phyloP scores from a whole-genome alignment of 2,113 vertebrate genomes.

The Podarcis raffonei region DNA sequence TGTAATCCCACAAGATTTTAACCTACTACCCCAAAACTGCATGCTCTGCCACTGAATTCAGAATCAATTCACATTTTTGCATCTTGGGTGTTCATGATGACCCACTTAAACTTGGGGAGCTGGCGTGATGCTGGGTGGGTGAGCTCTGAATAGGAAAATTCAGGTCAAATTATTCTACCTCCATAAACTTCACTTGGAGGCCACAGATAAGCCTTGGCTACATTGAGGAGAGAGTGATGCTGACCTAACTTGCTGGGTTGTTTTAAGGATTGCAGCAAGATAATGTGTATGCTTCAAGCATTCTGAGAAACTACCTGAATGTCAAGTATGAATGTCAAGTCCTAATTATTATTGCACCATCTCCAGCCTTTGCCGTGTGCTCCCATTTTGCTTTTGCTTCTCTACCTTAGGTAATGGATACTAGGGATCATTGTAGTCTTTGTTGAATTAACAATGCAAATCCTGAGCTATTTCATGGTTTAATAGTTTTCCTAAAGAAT shows the following conservation, averaged over 20 bases:
- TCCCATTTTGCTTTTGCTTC: not conserved
- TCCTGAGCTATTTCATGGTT: not conserved
- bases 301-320: not conserved
- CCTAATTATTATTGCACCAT: not conserved
- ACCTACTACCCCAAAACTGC: no score
- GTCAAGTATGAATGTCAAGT: not conserved
- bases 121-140: not conserved
- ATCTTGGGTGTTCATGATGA: not conserved
- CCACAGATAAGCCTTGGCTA: not conserved
- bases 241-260: not conserved
- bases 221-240: not conserved
- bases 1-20: not conserved
- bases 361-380: not conserved
- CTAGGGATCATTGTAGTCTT: not conserved
- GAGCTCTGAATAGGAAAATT: not conserved
- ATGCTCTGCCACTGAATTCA: not conserved
- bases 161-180: not conserved
- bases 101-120: not conserved
- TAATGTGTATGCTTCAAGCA: not conserved
- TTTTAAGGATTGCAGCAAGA: not conserved
- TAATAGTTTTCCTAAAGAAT: not conserved
- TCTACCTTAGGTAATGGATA: not conserved
- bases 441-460: not conserved
- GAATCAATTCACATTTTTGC: no score
- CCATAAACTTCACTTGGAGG: not conserved